phyloP scores from a whole-genome alignment of 1,140 invertebrate genomes.

The Galleria mellonella region DNA sequence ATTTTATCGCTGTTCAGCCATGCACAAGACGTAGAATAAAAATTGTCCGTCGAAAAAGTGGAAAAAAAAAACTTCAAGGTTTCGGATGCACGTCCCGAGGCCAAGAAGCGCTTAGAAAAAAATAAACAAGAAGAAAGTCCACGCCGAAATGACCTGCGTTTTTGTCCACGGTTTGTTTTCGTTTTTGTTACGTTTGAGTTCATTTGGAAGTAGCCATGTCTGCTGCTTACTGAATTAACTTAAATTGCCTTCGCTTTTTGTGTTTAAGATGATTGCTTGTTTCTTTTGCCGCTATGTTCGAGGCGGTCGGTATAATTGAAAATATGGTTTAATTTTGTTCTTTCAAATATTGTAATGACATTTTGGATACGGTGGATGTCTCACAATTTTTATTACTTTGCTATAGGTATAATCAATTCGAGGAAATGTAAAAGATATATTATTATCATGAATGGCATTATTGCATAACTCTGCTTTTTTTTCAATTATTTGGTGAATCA shows the following conservation, averaged over 20 bases:
- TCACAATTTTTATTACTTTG: no score
- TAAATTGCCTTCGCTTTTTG: constrained; percentile 66
- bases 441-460: no score
- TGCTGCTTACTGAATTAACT: constrained; percentile 71
- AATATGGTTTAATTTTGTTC: constrained; percentile 13
- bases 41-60: constrained; percentile 5
- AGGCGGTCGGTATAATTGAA: constrained; percentile 15
- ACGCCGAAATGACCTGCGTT: constrained; percentile 69
- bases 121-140: constrained; percentile 63
- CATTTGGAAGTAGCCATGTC: constrained; percentile 72
- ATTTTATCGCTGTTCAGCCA: constrained; percentile 58
- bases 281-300: constrained; percentile 39
- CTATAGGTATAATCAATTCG: no score
- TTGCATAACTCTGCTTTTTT: no score
- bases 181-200: constrained; percentile 72
- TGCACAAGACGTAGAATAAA: constrained; percentile 49
- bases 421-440: no score
- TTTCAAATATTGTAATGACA: constrained; percentile 8
- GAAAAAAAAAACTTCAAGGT: constrained; percentile 50
- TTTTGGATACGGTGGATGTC: constrained; percentile 1
- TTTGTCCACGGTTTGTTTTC: constrained; percentile 71
- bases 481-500: no score
- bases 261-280: constrained; percentile 42
- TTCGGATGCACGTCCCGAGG: constrained; percentile 62
- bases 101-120: constrained; percentile 51